Evolutionary conservation across 2,888 invertebrate species (phyloP).

Genomic region (Tanypteryx hageni): DNA sequence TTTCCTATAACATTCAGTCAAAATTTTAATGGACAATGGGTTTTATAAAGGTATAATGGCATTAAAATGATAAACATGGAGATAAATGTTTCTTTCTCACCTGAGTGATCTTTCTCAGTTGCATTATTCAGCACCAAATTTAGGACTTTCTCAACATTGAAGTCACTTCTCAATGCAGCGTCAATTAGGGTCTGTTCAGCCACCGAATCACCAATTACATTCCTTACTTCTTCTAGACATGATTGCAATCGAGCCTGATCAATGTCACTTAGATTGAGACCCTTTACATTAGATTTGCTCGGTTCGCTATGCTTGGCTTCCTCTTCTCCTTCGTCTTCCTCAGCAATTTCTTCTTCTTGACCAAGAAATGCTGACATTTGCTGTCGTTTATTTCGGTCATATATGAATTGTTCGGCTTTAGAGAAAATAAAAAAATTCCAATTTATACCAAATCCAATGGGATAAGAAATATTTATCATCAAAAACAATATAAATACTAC

Average conservation of each 20-base stretch:
- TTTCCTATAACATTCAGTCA: no score
- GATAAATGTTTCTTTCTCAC: slow-evolving; percentile 68
- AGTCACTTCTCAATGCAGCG: slow-evolving; percentile 84
- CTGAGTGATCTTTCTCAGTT: slow-evolving; percentile 72
- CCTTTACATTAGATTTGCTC: slow-evolving; percentile 73
- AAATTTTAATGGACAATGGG: no score
- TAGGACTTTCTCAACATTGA: slow-evolving; percentile 84
- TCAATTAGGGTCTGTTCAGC: slow-evolving; percentile 85
- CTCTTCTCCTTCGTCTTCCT: slow-evolving; percentile 82
- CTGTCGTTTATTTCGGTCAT: slow-evolving; percentile 81
- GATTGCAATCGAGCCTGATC: slow-evolving; percentile 87
- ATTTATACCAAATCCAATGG: neutral
- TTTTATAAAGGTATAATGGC: no score
- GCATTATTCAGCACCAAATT: slow-evolving; percentile 83
- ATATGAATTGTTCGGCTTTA: slow-evolving; percentile 83
- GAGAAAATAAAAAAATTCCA: slow-evolving; percentile 30
- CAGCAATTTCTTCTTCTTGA: slow-evolving; percentile 82
- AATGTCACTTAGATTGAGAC: slow-evolving; percentile 79
- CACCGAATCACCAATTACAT: slow-evolving; percentile 86
- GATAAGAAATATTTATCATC: no score
- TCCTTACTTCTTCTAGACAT: slow-evolving; percentile 89
- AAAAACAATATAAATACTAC: no score
- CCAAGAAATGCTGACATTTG: slow-evolving; percentile 84
- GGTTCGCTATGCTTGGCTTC: slow-evolving; percentile 72
- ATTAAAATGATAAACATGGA: no score